These are phyloP conservation scores for Eupithecia centaureata DNA, from an alignment of 2,888 invertebrate genomes.

Conservation along the genomic window DNA sequence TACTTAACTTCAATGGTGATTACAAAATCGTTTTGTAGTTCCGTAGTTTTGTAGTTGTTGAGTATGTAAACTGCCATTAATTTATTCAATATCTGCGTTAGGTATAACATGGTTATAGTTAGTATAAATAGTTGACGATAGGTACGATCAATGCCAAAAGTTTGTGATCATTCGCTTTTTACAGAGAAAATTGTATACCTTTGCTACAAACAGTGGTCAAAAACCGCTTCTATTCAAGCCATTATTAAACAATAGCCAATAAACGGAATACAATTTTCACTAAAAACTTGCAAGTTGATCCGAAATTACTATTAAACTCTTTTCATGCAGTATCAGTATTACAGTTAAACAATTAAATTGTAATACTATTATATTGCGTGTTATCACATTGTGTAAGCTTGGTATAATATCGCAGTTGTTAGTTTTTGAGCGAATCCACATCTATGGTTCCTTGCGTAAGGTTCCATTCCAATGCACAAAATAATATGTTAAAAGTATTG, in stretches of 20 bases:
- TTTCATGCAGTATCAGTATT: background rate
- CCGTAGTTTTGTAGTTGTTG: background rate
- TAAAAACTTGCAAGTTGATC: background rate
- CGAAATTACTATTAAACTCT: background rate
- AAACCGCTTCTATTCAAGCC: background rate
- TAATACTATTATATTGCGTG: constrained; percentile 2
- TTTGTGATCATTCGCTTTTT: background rate
- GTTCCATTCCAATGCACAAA: constrained; percentile 20
- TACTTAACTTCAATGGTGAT: background rate
- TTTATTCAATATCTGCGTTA: background rate
- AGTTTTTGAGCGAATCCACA: constrained; percentile 5
- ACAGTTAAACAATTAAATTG: background rate
- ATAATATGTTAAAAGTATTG: background rate
- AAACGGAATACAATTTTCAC: background rate
- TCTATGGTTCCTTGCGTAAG: constrained; percentile 9
- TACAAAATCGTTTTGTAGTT: background rate
- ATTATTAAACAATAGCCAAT: background rate
- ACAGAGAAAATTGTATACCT: background rate
- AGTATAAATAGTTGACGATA: no score
- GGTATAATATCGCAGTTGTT: background rate
- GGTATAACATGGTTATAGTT: no score
- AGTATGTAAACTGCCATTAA: background rate
- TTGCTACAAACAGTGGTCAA: background rate
- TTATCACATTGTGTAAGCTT: background rate
- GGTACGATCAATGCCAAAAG: background rate